Conservation (phyloP, 2,888 invertebrate genomes). For the Beris chalybata region DNA sequence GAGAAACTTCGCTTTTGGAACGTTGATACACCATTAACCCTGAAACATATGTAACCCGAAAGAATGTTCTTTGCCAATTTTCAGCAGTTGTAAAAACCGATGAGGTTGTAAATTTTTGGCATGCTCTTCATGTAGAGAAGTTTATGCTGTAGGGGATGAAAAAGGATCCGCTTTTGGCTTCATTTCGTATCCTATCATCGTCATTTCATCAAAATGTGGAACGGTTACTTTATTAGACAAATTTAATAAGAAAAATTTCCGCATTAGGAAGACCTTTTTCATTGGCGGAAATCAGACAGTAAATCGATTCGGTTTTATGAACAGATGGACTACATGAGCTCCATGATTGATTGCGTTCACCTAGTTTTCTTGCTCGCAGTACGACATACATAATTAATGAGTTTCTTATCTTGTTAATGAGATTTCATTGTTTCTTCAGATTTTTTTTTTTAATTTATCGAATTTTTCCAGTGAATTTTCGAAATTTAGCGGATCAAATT, state of each 20-base stretch:
- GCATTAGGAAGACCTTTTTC: neutral
- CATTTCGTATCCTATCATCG: too few relatives aligned
- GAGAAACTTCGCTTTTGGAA: neutral
- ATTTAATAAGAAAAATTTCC: slow-evolving; percentile 2
- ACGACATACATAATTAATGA: slow-evolving; percentile 20
- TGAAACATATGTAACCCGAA: neutral
- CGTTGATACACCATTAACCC: slow-evolving; percentile 11
- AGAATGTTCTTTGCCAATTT: slow-evolving; percentile 3
- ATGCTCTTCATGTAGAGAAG: neutral
- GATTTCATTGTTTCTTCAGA: neutral
- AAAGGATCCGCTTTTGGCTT: neutral
- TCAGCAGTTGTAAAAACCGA: slow-evolving; percentile 12
- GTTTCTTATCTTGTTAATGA: slow-evolving; percentile 7
- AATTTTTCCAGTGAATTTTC: too few relatives aligned
- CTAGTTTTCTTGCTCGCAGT: slow-evolving; percentile 8
- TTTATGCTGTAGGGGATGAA: neutral
- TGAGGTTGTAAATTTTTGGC: slow-evolving; percentile 9
- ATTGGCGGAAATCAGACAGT: slow-evolving; percentile 4
- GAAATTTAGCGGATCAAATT: too few relatives aligned
- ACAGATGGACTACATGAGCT: neutral
- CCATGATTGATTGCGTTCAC: slow-evolving; percentile 19
- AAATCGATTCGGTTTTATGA: slow-evolving; percentile 7
- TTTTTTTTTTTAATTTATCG: too few relatives aligned
- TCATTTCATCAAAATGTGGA: too few relatives aligned
- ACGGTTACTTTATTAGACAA: too few relatives aligned